Conservation (phyloP, 2,888 invertebrate genomes). For the Sinodicranocentrus sp. region DNA sequence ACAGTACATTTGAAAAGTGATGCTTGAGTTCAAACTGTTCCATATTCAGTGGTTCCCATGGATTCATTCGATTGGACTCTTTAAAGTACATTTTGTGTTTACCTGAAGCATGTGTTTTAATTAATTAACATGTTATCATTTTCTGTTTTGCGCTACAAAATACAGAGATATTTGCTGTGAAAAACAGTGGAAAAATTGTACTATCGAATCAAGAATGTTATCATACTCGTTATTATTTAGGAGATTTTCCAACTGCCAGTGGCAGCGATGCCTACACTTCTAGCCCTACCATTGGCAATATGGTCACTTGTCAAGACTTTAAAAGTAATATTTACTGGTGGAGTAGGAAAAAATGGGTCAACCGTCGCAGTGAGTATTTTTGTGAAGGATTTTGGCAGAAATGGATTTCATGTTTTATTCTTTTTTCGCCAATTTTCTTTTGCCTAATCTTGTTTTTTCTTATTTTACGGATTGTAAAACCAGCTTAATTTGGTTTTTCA, state of each 20-base stretch:
- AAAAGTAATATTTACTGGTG: slow-evolving; percentile 83
- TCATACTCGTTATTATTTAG: slow-evolving; percentile 26
- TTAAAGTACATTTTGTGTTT: too few relatives aligned
- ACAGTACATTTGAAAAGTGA: too few relatives aligned
- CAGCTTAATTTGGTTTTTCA: slow-evolving; percentile 25
- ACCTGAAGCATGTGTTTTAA: too few relatives aligned
- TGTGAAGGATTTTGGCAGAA: slow-evolving; percentile 11
- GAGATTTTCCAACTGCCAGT: slow-evolving; percentile 64
- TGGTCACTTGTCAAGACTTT: slow-evolving; percentile 74
- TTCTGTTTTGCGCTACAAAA: too few relatives aligned
- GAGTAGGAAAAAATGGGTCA: slow-evolving; percentile 97
- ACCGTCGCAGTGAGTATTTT: slow-evolving; percentile 92
- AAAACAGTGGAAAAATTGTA: too few relatives aligned
- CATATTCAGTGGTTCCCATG: too few relatives aligned
- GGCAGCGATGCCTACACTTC: slow-evolving; percentile 71
- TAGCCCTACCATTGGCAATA: slow-evolving; percentile 72
- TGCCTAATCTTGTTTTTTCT: slow-evolving; percentile 47
- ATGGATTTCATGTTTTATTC: not conserved
- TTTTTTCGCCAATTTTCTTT: slow-evolving; percentile 32
- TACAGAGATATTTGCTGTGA: too few relatives aligned
- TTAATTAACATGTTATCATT: too few relatives aligned
- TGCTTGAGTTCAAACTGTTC: too few relatives aligned
- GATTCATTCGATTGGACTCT: too few relatives aligned
- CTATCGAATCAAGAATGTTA: too few relatives aligned
- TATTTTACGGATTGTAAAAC: not conserved